These are phyloP conservation scores for Eledona agricola DNA, from an alignment of 2,888 invertebrate species.

Conservation along the genomic window DNA sequence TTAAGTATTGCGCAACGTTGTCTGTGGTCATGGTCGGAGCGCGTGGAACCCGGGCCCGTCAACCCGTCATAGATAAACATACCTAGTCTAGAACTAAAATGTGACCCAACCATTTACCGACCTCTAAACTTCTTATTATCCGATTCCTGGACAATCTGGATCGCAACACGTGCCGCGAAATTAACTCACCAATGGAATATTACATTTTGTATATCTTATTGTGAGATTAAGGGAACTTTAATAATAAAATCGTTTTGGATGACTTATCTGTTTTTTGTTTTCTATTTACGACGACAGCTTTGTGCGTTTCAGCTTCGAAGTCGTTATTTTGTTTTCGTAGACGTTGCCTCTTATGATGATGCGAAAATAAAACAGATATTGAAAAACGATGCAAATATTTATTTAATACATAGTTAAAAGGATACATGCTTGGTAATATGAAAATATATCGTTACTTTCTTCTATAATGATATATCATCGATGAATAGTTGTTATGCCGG, in stretches of 20 bases:
- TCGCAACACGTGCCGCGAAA: too few relatives aligned
- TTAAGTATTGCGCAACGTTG: conserved; percentile 56
- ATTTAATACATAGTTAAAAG: conserved; percentile 60
- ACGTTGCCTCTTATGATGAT: too few relatives aligned
- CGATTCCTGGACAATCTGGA: too few relatives aligned
- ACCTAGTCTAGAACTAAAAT: conserved; percentile 27
- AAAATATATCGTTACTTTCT: conserved; percentile 62
- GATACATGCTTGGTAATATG: conserved; percentile 63
- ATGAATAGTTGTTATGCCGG: conserved; percentile 52
- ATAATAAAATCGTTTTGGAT: too few relatives aligned
- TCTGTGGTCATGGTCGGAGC: conserved; percentile 55
- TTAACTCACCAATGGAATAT: too few relatives aligned
- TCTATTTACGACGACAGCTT: too few relatives aligned
- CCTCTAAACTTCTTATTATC: conserved; percentile 1
- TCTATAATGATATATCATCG: conserved; percentile 49
- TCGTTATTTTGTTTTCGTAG: too few relatives aligned
- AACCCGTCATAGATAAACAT: conserved; percentile 45
- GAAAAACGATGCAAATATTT: conserved; percentile 64
- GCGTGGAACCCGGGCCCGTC: conserved; percentile 46
- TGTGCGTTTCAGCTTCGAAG: too few relatives aligned
- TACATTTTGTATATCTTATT: conserved; percentile 7
- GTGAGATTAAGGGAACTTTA: too few relatives aligned
- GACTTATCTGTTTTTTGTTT: too few relatives aligned
- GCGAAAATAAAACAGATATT: conserved; percentile 35
- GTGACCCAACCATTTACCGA: conserved; percentile 1